A percentile compares a stretch with the other conserved stretches of the same genome.
These are phyloP conservation scores for Silurus aristotelis DNA, from an alignment of 2,797 vertebrate genomes.

Conservation along the genomic window DNA sequence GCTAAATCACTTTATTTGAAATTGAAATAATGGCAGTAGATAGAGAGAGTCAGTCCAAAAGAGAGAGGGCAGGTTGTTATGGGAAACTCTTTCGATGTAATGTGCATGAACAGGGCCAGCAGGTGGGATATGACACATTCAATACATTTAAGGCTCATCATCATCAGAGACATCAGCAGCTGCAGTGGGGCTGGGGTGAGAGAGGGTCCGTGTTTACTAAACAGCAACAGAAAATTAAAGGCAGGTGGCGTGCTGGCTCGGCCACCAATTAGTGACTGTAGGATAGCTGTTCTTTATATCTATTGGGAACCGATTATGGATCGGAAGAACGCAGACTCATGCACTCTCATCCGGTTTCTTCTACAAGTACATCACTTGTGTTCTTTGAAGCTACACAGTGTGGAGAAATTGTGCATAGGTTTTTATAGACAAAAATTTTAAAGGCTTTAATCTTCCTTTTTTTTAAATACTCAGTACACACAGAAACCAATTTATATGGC, in stretches of 20 bases:
- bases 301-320: neutral
- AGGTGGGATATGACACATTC: conserved; percentile 48
- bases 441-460: neutral
- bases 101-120: conserved; percentile 32
- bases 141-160: conserved; percentile 44
- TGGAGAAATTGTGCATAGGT: neutral
- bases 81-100: conserved; percentile 25
- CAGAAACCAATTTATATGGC: neutral
- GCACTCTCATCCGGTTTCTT: neutral
- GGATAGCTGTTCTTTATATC: conserved; percentile 13
- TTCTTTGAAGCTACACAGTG: neutral
- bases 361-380: neutral
- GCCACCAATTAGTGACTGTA: conserved; percentile 11
- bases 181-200: conserved; percentile 27
- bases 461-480: too few species aligned
- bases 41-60: neutral
- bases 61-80: conserved; percentile 7
- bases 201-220: conserved; percentile 33
- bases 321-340: neutral
- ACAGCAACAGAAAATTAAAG: conserved; percentile 22
- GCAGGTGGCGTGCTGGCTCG: conserved; percentile 8
- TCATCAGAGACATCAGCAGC: conserved; percentile 34
- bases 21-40: neutral
- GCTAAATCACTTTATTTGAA: neutral
- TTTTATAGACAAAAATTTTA: neutral